Percentiles rank a stretch among this genome's conserved stretches.
phyloP scores from a whole-genome alignment of 2,797 vertebrate genomes.

The Kryptopterus vitreolus region DNA sequence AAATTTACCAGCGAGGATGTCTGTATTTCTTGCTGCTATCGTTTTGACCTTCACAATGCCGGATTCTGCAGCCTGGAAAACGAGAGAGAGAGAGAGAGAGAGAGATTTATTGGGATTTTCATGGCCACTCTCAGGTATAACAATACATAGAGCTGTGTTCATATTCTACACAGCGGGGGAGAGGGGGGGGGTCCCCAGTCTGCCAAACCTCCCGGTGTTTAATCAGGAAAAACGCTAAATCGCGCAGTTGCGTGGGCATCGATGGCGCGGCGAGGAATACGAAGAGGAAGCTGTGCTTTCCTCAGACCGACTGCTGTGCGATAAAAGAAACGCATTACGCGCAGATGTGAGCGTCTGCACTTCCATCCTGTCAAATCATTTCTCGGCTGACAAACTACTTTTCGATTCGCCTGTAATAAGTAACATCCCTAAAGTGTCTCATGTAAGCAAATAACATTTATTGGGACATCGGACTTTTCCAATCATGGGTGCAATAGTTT shows the following conservation, averaged over 20 bases:
- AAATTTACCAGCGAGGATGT: constrained; percentile 88
- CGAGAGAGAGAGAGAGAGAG: background rate
- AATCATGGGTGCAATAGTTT: too few relatives aligned
- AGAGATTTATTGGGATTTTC: too few relatives aligned
- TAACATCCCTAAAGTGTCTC: too few relatives aligned
- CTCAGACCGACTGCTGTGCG: background rate
- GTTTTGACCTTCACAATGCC: constrained; percentile 99
- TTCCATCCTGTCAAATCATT: background rate
- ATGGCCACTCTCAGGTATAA: background rate
- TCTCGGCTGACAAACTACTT: background rate
- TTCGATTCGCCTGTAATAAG: too few relatives aligned
- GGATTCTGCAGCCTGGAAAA: constrained; percentile 91
- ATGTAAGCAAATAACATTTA: too few relatives aligned
- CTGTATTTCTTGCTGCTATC: constrained; percentile 90
- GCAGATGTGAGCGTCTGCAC: background rate
- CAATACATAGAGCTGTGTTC: background rate
- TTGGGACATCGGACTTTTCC: too few relatives aligned
- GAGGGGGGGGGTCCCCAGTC: background rate
- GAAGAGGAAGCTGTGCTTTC: background rate
- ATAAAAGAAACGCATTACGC: too few relatives aligned
- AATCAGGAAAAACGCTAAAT: background rate
- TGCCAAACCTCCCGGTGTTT: background rate
- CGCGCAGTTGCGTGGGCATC: background rate
- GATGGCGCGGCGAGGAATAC: background rate
- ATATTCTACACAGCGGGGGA: too few relatives aligned